These are phyloP conservation scores for Drosophila grimshawi DNA, from an alignment of 1,140 invertebrate species.

Conservation along the genomic window DNA sequence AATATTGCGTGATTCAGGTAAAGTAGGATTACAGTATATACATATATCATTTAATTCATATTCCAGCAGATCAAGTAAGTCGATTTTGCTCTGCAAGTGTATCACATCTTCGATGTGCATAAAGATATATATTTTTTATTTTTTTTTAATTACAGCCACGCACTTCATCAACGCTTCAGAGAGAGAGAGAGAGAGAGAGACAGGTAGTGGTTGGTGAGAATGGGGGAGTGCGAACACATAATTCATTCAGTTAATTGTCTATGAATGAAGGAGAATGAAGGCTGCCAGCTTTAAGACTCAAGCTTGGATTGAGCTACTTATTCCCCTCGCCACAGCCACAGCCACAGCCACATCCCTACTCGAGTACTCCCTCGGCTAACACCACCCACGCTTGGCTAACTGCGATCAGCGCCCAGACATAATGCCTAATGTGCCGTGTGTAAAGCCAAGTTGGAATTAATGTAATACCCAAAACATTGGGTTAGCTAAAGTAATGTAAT, in stretches of 20 bases:
- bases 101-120: no score
- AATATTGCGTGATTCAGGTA: no score
- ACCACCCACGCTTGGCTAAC: conserved; percentile 25
- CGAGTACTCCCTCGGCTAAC: conserved; percentile 2
- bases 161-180: conserved; percentile 32
- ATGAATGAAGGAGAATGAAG: conserved; percentile 5
- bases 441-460: conserved; percentile 61
- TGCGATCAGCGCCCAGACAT: conserved; percentile 8
- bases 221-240: neutral
- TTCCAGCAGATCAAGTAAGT: no score
- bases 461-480: conserved; percentile 61
- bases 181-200: no score
- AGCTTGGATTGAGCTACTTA: conserved; percentile 84
- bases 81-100: no score
- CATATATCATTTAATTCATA: no score
- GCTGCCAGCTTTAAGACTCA: conserved; percentile 56
- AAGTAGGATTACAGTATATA: no score
- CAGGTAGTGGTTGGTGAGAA: neutral
- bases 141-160: conserved; percentile 21
- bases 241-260: conserved; percentile 38
- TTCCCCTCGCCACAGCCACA: no score
- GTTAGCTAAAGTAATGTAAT: conserved; percentile 49
- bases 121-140: no score
- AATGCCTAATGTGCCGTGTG: conserved; percentile 32
- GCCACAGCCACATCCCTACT: conserved; percentile 14